A percentile compares a stretch with the other conserved stretches of the same genome.
These are phyloP conservation scores for Melipona quadrifasciata DNA, from an alignment of 1,140 invertebrate species.

Conservation along the genomic window DNA sequence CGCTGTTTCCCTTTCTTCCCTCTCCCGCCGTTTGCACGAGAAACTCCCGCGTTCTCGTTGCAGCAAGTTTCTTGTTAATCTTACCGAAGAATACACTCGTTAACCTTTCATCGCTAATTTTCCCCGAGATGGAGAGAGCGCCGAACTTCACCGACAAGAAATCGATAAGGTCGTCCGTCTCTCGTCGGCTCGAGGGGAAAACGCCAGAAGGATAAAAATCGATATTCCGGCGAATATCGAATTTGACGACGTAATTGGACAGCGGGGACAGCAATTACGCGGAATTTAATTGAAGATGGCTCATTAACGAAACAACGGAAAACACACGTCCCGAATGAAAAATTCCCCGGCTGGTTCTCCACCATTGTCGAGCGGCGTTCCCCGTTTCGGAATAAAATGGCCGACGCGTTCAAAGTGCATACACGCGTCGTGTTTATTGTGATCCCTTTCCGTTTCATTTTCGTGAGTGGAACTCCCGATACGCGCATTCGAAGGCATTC, in stretches of 20 bases:
- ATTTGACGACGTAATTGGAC: not conserved
- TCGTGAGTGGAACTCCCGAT: not conserved
- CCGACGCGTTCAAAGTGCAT: not conserved
- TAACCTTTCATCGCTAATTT: not conserved
- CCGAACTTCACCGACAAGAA: not conserved
- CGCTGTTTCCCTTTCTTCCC: not conserved
- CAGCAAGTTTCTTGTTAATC: not conserved
- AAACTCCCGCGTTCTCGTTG: not conserved
- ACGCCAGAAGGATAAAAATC: not conserved
- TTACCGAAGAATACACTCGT: not conserved
- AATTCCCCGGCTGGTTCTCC: not conserved
- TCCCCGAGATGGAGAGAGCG: not conserved
- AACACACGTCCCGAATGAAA: not conserved
- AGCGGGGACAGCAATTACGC: not conserved
- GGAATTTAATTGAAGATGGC: slow-evolving; percentile 1
- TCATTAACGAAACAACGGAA: not conserved
- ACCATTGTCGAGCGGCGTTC: not conserved
- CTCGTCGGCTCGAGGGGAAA: not conserved
- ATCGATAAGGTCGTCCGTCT: not conserved
- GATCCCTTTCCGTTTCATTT: slow-evolving; percentile 11
- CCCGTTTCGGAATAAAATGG: not conserved
- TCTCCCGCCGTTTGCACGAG: not conserved
- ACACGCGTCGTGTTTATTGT: not conserved
- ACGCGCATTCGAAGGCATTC: not conserved
- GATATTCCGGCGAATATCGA: not conserved